Base-by-base conservation (phyloP, 2,888 invertebrate genomes). In the Calliphora vomitoria region DNA sequence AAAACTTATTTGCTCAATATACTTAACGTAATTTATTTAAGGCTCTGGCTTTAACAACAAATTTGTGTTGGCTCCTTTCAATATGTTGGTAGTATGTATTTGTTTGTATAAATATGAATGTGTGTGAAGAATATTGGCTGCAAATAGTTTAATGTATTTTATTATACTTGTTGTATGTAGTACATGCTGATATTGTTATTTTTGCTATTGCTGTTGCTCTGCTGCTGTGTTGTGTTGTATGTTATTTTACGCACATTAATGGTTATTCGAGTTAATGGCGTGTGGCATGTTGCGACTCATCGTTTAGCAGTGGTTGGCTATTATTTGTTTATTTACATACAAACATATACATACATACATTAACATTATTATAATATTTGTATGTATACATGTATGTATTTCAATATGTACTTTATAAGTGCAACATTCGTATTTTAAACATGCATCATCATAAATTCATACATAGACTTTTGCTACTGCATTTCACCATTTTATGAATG, bases 221-320 rank as follows among this genome's bases (percentile, higher is more conserved):
- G 35, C 35, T 44, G 13, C 44, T 44, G 44, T 62, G 10, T 72
- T 72, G 6, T 44, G 58, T 53, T 50, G 78, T 18, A 53, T 81
- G 85, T 64, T 80, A 79, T 79, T 76, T 81, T 78, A 87, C 80
- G 86, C 88, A 89, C 83, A 84, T 89, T 86, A 86, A 87, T 89
- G 86, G 84, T 79, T 80, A 83, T 87, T 81, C 72, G 71, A 86
- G 87, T 86, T 89, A 88, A 89, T 89, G 84, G 87, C 87, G 85
- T 89, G 87, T 89, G 89, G 88, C 89, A 88, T 85, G 87, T 88
- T 87, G 86, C 82, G 69, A 87, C 82, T 75, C 82, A 87, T 87
- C 81, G 78, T 82, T 85, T 82, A 79, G 72, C 78, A 82, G 79
- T 82, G 85, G 82, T 85, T 82, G 81, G 78, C 25, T 72, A 58